Base-by-base conservation (phyloP, 2,888 invertebrate species). In the Horisme vitalbata region DNA sequence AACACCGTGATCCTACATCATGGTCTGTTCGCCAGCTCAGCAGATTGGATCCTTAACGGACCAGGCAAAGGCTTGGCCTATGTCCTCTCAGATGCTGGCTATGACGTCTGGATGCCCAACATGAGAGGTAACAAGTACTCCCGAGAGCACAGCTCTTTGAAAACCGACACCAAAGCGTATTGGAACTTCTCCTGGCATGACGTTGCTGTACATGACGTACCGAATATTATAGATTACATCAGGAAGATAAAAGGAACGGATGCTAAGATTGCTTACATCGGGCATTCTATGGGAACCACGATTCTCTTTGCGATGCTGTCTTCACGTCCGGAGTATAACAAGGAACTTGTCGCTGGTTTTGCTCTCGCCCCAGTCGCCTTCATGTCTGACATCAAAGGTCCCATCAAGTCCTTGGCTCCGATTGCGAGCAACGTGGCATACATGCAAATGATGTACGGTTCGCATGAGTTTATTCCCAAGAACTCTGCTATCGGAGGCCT, bases 241-340 rank as follows among this genome's bases (percentile, higher is more conserved):
- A 54, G 73, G 11, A 65, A 71, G 6, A 37, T 68, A 0, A 88
- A 86, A 63, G 79, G 78, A n/a, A 36, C 57, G 2, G 60, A 57
- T 10, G 65, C 79, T 0, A 76, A 80, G 53, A 77, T 90, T 7
- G 91, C 92, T 39, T 98, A 97, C 74, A 90, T 97, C 12, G 98
- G 98, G 0, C 97, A 98, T 78, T 97, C 97, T 0, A 97, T 98
- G 93, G 98, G 97, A 0, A 95, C 95, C 0, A 94, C 95, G 0
- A 92, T 93, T 71, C 92, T 94, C 49, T 94, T 93, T 63, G 93
- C 93, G 0, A 92, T 95, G 83, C 88, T 95, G 51, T 91, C 94
- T 0, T 78, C 91, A 28, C 78, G 91, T 23, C 94, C 94, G 0
- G 92, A 94, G 68, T 93, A 94, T 51, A 93, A 94, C 48, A 78